A percentile compares a stretch with the other conserved stretches of the same genome.
phyloP scores from a whole-genome alignment of 1,140 invertebrate genomes.

The Pseudachorutes palmiensis region DNA sequence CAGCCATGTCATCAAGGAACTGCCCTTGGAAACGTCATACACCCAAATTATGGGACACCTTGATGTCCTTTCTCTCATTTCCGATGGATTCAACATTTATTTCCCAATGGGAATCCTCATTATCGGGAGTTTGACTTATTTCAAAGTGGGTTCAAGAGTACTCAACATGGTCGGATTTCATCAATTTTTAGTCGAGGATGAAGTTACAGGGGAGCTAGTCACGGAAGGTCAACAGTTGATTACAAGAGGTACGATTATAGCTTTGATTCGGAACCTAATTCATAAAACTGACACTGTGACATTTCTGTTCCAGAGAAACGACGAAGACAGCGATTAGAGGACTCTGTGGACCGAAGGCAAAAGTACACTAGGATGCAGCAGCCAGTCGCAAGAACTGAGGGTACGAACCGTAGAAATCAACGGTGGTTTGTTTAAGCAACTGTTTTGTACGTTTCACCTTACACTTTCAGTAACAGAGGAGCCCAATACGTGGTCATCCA shows the following conservation, averaged over 20 bases:
- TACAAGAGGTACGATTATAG: conserved; percentile 56
- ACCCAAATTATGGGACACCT: conserved; percentile 98
- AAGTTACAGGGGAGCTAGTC: conserved; percentile 82
- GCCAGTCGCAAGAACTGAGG: background rate
- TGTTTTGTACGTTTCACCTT: background rate
- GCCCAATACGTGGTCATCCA: background rate
- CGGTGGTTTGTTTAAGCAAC: background rate
- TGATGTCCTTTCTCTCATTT: conserved; percentile 94
- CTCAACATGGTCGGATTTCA: conserved; percentile 78
- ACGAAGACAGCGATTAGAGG: conserved; percentile 67
- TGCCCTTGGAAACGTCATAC: conserved; percentile 73
- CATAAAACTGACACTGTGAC: background rate
- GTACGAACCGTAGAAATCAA: background rate
- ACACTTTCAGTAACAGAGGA: background rate
- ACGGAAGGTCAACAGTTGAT: conserved; percentile 87
- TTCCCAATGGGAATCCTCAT: conserved; percentile 94
- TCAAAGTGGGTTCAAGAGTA: conserved; percentile 81
- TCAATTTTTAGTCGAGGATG: conserved; percentile 75
- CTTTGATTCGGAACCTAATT: background rate
- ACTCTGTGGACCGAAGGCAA: conserved; percentile 60
- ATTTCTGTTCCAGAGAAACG: conserved; percentile 58
- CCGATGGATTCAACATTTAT: conserved; percentile 97
- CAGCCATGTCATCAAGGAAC: conserved; percentile 81
- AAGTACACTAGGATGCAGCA: conserved; percentile 53
- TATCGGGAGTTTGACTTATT: conserved; percentile 90